Conservation (phyloP, 2,888 invertebrate species). For the Zaprionus obscuricornis region DNA sequence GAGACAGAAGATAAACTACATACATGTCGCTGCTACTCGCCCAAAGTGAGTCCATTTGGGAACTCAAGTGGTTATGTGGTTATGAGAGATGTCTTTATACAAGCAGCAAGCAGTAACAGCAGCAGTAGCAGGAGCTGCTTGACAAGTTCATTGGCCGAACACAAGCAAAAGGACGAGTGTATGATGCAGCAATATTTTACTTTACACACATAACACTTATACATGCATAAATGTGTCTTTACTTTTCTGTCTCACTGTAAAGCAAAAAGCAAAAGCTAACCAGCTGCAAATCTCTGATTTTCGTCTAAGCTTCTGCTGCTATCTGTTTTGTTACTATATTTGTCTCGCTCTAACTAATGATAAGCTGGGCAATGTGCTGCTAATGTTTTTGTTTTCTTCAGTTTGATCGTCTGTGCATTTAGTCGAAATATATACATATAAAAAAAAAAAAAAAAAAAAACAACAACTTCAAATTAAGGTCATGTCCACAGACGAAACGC, state of each 20-base stretch:
- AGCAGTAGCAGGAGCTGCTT: too few relatives aligned
- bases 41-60: constrained; percentile 36
- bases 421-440: not conserved
- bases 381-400: too few relatives aligned
- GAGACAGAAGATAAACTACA: not conserved
- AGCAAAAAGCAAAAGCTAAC: too few relatives aligned
- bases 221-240: too few relatives aligned
- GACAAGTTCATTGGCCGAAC: constrained; percentile 68
- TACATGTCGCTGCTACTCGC: constrained; percentile 32
- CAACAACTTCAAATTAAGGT: constrained; percentile 58
- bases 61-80: constrained; percentile 56
- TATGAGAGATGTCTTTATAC: constrained; percentile 38
- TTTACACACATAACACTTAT: not conserved
- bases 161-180: not conserved
- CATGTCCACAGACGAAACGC: constrained; percentile 43
- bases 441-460: too few relatives aligned
- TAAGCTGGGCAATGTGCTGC: too few relatives aligned
- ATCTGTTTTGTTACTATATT: not conserved
- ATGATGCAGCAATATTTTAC: not conserved
- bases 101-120: too few relatives aligned
- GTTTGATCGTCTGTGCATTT: too few relatives aligned
- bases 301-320: constrained; percentile 5
- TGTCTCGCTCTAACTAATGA: constrained; percentile 14
- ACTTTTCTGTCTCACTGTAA: too few relatives aligned
- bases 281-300: too few relatives aligned